These are phyloP conservation scores for Tauraco hartlaubi DNA, from an alignment of 2,797 vertebrate species.

Conservation along the genomic window DNA sequence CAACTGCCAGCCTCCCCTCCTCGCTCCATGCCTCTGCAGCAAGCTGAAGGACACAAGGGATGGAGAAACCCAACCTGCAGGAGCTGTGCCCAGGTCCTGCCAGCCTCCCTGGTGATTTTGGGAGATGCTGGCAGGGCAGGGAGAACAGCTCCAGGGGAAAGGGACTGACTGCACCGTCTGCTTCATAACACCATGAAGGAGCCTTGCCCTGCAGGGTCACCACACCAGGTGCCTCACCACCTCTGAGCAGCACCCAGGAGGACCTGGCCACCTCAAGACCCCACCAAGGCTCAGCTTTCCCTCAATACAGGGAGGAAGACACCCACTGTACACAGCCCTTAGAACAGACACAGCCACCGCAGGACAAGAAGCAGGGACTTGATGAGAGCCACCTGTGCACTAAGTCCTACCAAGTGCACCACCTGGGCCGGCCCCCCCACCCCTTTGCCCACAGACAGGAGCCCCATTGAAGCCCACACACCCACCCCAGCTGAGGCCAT, in stretches of 20 bases:
- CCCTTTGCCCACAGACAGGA: neutral
- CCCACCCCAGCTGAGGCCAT: rapidly evolving
- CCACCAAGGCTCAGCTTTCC: neutral
- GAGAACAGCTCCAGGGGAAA: neutral
- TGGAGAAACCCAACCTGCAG: neutral
- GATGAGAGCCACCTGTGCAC: rapidly evolving
- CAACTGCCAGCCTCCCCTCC: neutral
- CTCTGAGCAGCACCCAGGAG: neutral
- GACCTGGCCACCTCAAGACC: rapidly evolving
- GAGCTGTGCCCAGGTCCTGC: neutral
- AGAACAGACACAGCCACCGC: rapidly evolving
- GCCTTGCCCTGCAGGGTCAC: rapidly evolving
- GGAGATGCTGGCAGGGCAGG: neutral
- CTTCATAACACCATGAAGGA: rapidly evolving
- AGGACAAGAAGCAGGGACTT: rapidly evolving
- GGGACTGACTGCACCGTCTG: neutral
- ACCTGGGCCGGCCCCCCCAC: too few species aligned
- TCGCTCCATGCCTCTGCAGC: neutral
- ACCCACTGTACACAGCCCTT: rapidly evolving
- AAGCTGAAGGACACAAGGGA: neutral
- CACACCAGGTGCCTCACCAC: neutral
- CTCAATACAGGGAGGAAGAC: rapidly evolving
- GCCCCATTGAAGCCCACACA: neutral
- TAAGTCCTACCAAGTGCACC: too few species aligned
- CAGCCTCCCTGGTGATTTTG: rapidly evolving